Evolutionary conservation across 1,140 invertebrate species (phyloP), one percentile per base, ranked within the genome.

Genomic region (Phymorhynchus buccinoides): DNA sequence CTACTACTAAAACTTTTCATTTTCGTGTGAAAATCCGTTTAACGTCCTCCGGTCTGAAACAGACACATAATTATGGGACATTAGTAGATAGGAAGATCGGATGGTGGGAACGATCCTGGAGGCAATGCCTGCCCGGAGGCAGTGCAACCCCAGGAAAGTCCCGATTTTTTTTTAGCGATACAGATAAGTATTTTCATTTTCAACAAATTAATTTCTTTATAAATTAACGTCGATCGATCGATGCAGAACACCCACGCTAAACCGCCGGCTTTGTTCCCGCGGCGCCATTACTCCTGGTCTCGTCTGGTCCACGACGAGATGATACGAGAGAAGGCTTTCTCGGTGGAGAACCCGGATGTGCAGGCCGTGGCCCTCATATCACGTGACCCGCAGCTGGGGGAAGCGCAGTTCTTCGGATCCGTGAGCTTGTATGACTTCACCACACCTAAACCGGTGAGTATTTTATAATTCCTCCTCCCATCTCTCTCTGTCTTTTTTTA

Each of bases 351-450:
- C 41, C 41, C 77, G 27, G 77, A 56, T 35, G 42, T 79, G 27
- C 77, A 79, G 77, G 44, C n/a, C 4, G 77, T 56, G 30, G 77
- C 44, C 30, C 27, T 79, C 22, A 56, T 79, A 3, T 79, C 77
- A 42, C 42, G 77, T 30, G 77, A 79, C 32, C 42, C 77, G 3
- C 41, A 52, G 77, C 44, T 79, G 22, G 77, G 42, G 14, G 77
- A 79, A n/a, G 77, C 42, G 27, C 41, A 79, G 22, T 79, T 52
- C 77, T 79, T 52, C 77, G 44, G 77, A 22, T 79, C 77, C 3
- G 77, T 79, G 42, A 79, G 77, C 44, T 27, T 79, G 2, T 79
- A 79, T 30, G 77, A 79, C n/a, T 79, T 79, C 44, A 30, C 77
- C 44, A 32, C 77, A 4, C 77, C 77, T 22, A 48, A 48, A 52